phyloP scores from a whole-genome alignment of 2,113 vertebrate genomes.

The Pelecanus crispus region DNA sequence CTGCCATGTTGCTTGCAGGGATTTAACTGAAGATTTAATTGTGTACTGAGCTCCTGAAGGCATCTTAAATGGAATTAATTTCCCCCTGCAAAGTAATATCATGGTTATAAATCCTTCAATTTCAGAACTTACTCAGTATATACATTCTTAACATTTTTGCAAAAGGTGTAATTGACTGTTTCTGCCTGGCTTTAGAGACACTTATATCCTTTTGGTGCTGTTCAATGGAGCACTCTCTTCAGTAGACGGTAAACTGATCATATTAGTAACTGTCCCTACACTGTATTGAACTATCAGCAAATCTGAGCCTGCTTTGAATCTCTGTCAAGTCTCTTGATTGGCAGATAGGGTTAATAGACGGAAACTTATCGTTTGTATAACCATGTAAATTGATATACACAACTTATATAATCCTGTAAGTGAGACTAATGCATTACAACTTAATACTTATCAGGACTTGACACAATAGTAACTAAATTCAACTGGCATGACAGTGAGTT shows the following conservation, averaged over 20 bases:
- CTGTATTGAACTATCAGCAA: neutral
- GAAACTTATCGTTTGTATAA: neutral
- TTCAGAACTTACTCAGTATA: neutral
- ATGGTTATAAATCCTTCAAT: neutral
- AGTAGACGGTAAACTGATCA: neutral
- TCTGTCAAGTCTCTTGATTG: neutral
- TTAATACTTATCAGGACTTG: neutral
- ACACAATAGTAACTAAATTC: neutral
- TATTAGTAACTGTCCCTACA: neutral
- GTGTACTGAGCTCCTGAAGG: neutral
- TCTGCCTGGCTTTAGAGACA: neutral
- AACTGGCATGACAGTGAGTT: neutral
- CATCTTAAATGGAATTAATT: neutral
- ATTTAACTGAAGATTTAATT: neutral
- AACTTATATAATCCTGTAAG: neutral
- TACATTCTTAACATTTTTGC: neutral
- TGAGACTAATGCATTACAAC: neutral
- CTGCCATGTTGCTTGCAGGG: neutral
- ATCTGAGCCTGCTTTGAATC: neutral
- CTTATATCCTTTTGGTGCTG: neutral
- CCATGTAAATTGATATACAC: neutral
- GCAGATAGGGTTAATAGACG: neutral
- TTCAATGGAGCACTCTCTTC: neutral
- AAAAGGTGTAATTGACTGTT: neutral
- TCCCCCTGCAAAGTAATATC: neutral